Conservation (phyloP, 2,797 vertebrate genomes). For the Discoglossus pictus region DNA sequence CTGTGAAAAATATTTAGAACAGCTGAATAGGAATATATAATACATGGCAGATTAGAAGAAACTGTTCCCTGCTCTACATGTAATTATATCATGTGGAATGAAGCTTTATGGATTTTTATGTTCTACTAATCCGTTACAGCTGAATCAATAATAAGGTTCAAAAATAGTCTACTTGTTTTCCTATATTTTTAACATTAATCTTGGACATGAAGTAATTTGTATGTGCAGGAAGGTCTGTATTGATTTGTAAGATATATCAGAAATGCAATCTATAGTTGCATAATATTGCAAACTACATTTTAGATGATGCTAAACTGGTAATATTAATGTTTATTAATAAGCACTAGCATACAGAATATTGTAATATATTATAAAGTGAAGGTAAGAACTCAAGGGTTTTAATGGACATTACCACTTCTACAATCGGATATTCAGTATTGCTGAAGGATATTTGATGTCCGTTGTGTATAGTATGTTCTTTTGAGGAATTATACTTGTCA, state of each 20-base stretch:
- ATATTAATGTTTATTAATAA: too few species aligned
- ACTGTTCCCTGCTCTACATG: slow-evolving; percentile 1
- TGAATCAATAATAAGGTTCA: slow-evolving; percentile 22
- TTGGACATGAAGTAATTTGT: slow-evolving; percentile 10
- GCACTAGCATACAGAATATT: too few species aligned
- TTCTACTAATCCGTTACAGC: slow-evolving; percentile 22
- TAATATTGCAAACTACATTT: slow-evolving; percentile 14
- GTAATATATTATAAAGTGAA: too few species aligned
- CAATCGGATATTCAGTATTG: too few species aligned
- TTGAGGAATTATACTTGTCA: too few species aligned
- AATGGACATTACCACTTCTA: too few species aligned
- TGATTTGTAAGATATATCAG: slow-evolving; percentile 5
- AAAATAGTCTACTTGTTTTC: slow-evolving; percentile 6
- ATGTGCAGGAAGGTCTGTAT: slow-evolving; percentile 7
- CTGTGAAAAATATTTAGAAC: slow-evolving; percentile 37
- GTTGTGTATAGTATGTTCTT: too few species aligned
- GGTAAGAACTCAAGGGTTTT: too few species aligned
- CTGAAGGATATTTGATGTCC: too few species aligned
- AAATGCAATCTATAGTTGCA: slow-evolving; percentile 8
- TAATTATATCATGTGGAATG: slow-evolving; percentile 33
- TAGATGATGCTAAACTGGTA: too few species aligned
- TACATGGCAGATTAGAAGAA: slow-evolving; percentile 3
- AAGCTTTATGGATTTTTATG: slow-evolving; percentile 27
- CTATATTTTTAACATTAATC: slow-evolving; percentile 8
- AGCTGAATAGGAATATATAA: slow-evolving; percentile 22